These are phyloP conservation scores for Epizoanthus illoricatus DNA, from an alignment of 92 coral and sea anemone genomes.

Conservation along the genomic window DNA sequence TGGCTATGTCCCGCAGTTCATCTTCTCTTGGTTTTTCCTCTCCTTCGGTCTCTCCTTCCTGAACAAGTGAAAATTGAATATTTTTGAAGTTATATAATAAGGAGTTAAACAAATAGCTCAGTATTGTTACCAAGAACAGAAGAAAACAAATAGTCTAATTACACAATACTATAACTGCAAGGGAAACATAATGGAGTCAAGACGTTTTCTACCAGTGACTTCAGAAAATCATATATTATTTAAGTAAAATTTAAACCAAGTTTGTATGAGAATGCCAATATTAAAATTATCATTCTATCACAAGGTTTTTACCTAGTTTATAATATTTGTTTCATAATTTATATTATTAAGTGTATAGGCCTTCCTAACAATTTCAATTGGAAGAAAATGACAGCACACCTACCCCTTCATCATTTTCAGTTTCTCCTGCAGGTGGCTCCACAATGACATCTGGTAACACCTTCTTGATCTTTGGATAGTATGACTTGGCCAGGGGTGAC, in stretches of 20 bases:
- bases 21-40: conserved; percentile 48
- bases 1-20: conserved; percentile 36
- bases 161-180: too few relatives aligned
- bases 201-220: too few relatives aligned
- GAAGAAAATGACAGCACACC: neutral
- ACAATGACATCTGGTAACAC: conserved; percentile 61
- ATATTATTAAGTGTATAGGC: neutral
- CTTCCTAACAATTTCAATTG: neutral
- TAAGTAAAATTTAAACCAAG: too few relatives aligned
- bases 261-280: too few relatives aligned
- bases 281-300: too few relatives aligned
- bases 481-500: conserved; percentile 82
- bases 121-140: too few relatives aligned
- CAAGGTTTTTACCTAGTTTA: too few relatives aligned
- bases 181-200: too few relatives aligned
- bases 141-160: neutral
- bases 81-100: too few relatives aligned
- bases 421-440: conserved; percentile 57
- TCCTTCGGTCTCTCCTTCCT: conserved; percentile 59
- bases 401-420: conserved; percentile 64
- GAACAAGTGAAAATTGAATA: conserved; percentile 5
- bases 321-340: too few relatives aligned
- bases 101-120: too few relatives aligned
- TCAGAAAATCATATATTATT: too few relatives aligned
- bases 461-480: conserved; percentile 68